Conservation (phyloP, 2,797 vertebrate genomes). For the Chelmon rostratus region DNA sequence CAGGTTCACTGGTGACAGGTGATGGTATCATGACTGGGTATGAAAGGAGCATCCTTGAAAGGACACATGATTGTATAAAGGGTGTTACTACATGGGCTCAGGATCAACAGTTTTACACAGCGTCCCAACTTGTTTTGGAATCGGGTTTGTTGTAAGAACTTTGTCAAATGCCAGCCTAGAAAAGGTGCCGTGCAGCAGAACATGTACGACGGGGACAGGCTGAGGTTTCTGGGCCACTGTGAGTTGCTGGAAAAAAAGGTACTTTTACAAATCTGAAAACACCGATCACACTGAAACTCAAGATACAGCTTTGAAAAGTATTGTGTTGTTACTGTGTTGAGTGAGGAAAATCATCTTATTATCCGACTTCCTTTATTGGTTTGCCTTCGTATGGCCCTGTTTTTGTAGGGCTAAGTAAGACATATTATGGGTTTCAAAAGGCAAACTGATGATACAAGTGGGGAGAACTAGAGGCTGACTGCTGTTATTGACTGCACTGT, state of each 20-base stretch:
- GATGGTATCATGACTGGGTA: too few relatives aligned
- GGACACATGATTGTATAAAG: too few relatives aligned
- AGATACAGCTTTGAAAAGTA: not conserved
- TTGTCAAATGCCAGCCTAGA: constrained; percentile 48
- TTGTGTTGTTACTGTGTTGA: not conserved
- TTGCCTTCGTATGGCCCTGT: not conserved
- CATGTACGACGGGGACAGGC: constrained; percentile 29
- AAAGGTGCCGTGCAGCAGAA: constrained; percentile 31
- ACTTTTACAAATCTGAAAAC: not conserved
- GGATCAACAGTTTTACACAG: too few relatives aligned
- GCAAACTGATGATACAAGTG: not conserved
- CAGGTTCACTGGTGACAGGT: too few relatives aligned
- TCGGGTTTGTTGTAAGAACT: constrained; percentile 4
- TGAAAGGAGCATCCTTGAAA: too few relatives aligned
- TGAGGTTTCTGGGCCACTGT: not conserved
- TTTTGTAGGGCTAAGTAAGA: not conserved
- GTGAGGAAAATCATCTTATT: not conserved
- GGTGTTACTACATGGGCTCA: too few relatives aligned
- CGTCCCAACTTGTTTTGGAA: not conserved
- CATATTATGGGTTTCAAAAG: not conserved
- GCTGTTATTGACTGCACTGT: not conserved
- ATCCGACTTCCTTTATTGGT: not conserved
- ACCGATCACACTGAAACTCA: not conserved
- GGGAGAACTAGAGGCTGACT: not conserved
- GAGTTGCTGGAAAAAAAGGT: not conserved